A percentile compares a stretch with the other conserved stretches of the same genome.
Conservation (phyloP, 2,797 vertebrate genomes). For the Simalia tracyae region DNA sequence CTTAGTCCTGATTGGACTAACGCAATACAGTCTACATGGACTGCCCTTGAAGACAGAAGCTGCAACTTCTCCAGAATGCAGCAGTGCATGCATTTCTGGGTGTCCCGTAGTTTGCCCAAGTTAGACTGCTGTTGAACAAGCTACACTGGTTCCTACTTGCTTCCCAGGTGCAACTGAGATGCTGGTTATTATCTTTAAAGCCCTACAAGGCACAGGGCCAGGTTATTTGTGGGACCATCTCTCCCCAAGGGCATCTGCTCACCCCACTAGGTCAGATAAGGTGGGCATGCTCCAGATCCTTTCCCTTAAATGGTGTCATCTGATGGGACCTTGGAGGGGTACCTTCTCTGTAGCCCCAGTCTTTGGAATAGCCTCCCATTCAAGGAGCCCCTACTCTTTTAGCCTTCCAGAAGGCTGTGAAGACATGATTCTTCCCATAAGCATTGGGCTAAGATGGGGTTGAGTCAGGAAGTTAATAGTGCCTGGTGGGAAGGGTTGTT, state of each 20-base stretch:
- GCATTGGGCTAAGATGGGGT: background rate
- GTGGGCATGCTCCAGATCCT: background rate
- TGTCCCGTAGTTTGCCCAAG: background rate
- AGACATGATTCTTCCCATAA: background rate
- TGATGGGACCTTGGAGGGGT: background rate
- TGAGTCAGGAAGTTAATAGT: background rate
- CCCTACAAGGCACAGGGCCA: background rate
- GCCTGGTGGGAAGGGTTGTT: background rate
- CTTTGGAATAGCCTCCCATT: background rate
- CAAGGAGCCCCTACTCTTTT: background rate
- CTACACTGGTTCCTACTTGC: background rate
- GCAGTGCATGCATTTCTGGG: background rate
- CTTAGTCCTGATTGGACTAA: background rate
- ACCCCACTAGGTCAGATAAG: no score
- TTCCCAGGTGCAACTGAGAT: background rate
- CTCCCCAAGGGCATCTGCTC: no score
- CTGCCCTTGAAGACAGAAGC: background rate
- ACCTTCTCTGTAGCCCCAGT: background rate
- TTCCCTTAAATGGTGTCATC: background rate
- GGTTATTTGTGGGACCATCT: no score
- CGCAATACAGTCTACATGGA: background rate
- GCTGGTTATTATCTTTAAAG: background rate
- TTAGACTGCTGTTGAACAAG: background rate
- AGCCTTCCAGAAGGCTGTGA: background rate
- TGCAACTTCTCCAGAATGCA: background rate